Base-by-base conservation (phyloP, 2,888 invertebrate genomes). In the Bruchidius siliquastri region DNA sequence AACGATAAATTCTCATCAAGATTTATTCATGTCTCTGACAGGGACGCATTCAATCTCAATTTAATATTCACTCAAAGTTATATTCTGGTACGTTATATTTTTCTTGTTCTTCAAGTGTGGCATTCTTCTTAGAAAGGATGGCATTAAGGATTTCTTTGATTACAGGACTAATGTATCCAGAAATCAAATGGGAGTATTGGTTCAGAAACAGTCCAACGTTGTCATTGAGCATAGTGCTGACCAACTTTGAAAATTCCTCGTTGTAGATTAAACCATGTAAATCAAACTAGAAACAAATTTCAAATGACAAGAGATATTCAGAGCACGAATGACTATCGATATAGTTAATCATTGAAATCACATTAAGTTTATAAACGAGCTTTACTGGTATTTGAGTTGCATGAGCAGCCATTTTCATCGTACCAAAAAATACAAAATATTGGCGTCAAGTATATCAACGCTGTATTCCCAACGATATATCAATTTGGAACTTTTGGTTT, bases 201-300 rank as follows among this genome's bases (percentile, higher is more conserved):
- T 83, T 78, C 30, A 83, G 72, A 68, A 83, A 82, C 10, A 69
- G 22, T 2, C 73, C 76, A n/a, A 82, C 75, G 71, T 80, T 79
- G 73, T 83, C 82, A 70, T 79, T 81, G 6, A 83, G 73, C 0
- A 79, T 74, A 22, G 75, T 71, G 69, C 76, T 79, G 6, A 80
- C 71, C 21, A 83, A 71, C 26, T 77, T 73, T 72, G 82, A 83
- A 72, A 82, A 82, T 67, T 82, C 82, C 72, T 80, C 79, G 74
- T 83, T 81, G 76, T 83, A 76, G 22, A 83, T 74, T 22, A 82
- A 71, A 21, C 83, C 83, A 72, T 81, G 78, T 21, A 83, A 71
- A 71, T 81, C 79, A 73, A 83, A 83, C 83, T 83, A 73, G 77
- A 81, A 82, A 75, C 73, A 67, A 49, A 67, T 4, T 4, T 8